Conservation (phyloP, 2,797 vertebrate genomes). For the Monodelphis domestica region DNA sequence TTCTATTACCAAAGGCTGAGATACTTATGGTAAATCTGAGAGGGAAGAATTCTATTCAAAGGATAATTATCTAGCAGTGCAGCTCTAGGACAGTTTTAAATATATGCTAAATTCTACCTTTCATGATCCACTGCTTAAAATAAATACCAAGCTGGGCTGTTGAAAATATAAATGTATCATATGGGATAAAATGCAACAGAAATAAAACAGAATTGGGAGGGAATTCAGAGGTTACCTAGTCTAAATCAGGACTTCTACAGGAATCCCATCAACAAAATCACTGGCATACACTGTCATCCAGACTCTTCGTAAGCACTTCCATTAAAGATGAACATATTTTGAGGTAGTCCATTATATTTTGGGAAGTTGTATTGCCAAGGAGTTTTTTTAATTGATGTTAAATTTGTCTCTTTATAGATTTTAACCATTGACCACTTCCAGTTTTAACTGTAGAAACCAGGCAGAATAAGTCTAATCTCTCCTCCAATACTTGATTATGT, state of each 20-base stretch:
- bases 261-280: background rate
- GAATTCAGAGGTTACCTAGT: background rate
- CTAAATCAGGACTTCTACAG: background rate
- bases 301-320: background rate
- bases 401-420: background rate
- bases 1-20: constrained; percentile 69
- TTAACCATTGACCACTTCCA: background rate
- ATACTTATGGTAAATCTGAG: constrained; percentile 49
- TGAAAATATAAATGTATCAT: constrained; percentile 18
- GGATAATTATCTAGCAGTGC: constrained; percentile 38
- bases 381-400: background rate
- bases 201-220: background rate
- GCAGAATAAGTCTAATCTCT: background rate
- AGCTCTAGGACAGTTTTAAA: constrained; percentile 19
- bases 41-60: constrained; percentile 55
- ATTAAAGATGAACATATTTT: background rate
- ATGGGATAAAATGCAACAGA: constrained; percentile 32
- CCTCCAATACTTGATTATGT: background rate
- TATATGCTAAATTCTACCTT: constrained; percentile 55
- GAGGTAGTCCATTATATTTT: background rate
- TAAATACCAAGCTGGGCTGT: constrained; percentile 48
- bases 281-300: background rate
- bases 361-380: background rate
- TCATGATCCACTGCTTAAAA: constrained; percentile 58
- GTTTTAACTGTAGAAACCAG: background rate